These are phyloP conservation scores for Caerostris darwini DNA, from an alignment of 1,140 invertebrate species.

Conservation along the genomic window DNA sequence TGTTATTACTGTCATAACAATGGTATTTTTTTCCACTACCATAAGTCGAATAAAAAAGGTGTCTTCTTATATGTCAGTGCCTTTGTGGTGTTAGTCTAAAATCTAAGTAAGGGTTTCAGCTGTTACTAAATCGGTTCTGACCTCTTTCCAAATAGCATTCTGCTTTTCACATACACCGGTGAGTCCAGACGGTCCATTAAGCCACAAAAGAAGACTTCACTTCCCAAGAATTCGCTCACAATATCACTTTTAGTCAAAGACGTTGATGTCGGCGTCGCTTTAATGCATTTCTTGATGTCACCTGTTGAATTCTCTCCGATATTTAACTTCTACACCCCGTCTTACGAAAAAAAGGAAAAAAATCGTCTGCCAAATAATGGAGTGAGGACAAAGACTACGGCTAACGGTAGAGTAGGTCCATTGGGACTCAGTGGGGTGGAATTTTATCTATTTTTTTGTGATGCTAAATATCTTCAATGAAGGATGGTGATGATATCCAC, in stretches of 20 bases:
- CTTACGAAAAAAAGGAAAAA: neutral
- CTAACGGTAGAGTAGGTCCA: constrained; percentile 44
- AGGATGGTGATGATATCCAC: constrained; percentile 69
- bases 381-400: constrained; percentile 25
- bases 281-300: constrained; percentile 41
- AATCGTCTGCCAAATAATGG: constrained; percentile 43
- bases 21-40: too few relatives aligned
- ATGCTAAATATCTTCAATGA: constrained; percentile 74
- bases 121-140: neutral
- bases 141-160: neutral
- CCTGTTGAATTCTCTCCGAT: constrained; percentile 59
- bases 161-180: neutral
- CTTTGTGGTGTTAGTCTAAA: neutral
- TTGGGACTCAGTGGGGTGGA: constrained; percentile 54
- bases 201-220: neutral
- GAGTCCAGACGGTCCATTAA: constrained; percentile 32
- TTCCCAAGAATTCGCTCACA: constrained; percentile 2
- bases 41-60: too few relatives aligned
- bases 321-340: constrained; percentile 58
- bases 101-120: neutral
- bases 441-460: constrained; percentile 73
- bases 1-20: too few relatives aligned
- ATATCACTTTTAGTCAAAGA: neutral
- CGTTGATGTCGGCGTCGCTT: constrained; percentile 7
- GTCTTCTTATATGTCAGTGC: too few relatives aligned